These are phyloP conservation scores for Atta texana DNA, from an alignment of 1,140 invertebrate species.

Conservation along the genomic window DNA sequence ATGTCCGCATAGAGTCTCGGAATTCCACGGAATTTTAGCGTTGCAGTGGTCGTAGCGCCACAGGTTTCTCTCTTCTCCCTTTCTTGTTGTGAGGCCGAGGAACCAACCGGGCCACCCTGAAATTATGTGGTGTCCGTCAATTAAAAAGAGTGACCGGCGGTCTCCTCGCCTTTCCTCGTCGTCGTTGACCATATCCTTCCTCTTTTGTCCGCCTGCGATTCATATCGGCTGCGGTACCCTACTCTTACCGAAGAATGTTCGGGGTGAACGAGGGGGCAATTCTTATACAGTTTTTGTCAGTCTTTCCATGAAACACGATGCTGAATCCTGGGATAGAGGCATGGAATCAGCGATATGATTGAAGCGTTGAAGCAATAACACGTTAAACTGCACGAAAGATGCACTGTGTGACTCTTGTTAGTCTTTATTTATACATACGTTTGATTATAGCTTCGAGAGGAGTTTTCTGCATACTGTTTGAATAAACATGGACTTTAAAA, in stretches of 20 bases:
- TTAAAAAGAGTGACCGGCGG: constrained; percentile 81
- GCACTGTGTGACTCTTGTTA: constrained; percentile 10
- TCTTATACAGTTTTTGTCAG: constrained; percentile 64
- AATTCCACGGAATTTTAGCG: constrained; percentile 74
- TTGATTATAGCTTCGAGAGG: background rate
- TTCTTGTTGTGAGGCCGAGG: constrained; percentile 54
- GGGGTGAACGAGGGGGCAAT: constrained; percentile 7
- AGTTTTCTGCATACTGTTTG: background rate
- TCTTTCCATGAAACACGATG: constrained; percentile 48
- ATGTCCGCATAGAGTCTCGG: constrained; percentile 46
- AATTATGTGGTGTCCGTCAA: constrained; percentile 80
- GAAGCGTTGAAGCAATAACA: constrained; percentile 24
- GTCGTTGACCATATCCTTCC: constrained; percentile 59
- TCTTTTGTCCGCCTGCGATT: constrained; percentile 59
- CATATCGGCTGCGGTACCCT: constrained; percentile 58
- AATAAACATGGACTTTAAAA: background rate
- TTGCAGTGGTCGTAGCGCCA: constrained; percentile 39
- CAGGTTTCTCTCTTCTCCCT: background rate
- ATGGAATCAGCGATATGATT: constrained; percentile 32
- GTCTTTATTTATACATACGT: background rate
- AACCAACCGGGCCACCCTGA: constrained; percentile 67
- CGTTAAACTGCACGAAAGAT: constrained; percentile 10
- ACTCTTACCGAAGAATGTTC: constrained; percentile 55
- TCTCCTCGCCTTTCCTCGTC: constrained; percentile 52
- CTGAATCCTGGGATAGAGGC: constrained; percentile 5